Conservation (phyloP, 1,140 invertebrate genomes). For the Ostrea edulis region DNA sequence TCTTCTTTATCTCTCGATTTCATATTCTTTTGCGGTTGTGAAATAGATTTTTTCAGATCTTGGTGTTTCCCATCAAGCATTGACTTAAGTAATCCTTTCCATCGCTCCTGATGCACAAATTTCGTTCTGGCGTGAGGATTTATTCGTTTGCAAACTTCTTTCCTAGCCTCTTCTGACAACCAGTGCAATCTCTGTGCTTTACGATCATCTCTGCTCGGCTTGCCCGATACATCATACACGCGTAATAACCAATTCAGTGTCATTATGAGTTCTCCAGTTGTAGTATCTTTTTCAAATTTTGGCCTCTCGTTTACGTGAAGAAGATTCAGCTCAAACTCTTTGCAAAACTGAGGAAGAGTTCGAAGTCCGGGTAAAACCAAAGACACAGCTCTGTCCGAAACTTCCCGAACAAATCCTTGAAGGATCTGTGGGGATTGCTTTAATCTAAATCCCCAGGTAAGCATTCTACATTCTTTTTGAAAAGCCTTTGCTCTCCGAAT, state of each 20-base stretch:
- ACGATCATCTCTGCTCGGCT: constrained; percentile 1
- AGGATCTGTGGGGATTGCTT: constrained; percentile 50
- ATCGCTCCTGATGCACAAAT: background rate
- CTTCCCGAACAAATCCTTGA: constrained; percentile 53
- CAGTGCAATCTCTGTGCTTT: constrained; percentile 2
- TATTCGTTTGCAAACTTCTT: constrained; percentile 36
- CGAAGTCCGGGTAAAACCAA: constrained; percentile 57
- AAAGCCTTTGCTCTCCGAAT: constrained; percentile 58
- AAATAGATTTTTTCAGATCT: background rate
- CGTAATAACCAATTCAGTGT: constrained; percentile 17
- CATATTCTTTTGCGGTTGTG: background rate
- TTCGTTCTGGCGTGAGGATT: constrained; percentile 16
- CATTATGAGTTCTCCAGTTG: constrained; percentile 15
- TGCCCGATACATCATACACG: constrained; percentile 13
- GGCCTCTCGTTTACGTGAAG: constrained; percentile 56
- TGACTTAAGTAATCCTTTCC: background rate
- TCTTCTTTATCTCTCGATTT: background rate
- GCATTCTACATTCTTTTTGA: constrained; percentile 52
- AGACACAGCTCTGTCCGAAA: constrained; percentile 51
- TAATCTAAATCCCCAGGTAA: constrained; percentile 49
- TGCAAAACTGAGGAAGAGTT: constrained; percentile 44
- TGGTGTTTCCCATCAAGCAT: background rate
- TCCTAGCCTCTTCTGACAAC: constrained; percentile 16
- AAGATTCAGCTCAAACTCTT: constrained; percentile 56
- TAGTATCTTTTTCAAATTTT: constrained; percentile 26